These are phyloP conservation scores for Eudasyphora cyanicolor DNA, from an alignment of 2,888 invertebrate species.

Conservation along the genomic window DNA sequence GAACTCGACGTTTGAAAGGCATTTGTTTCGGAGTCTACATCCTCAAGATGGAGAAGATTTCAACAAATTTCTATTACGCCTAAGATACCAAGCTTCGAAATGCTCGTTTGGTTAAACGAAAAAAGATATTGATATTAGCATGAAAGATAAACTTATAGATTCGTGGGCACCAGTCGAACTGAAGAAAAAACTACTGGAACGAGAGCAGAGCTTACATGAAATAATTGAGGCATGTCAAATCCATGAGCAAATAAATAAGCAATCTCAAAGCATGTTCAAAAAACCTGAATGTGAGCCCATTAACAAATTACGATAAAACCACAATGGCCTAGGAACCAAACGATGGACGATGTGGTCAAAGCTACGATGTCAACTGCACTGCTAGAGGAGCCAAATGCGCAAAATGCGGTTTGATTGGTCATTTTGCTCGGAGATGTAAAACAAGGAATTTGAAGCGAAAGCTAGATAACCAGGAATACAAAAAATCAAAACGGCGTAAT, in stretches of 20 bases:
- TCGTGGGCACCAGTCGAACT: slow-evolving; percentile 62
- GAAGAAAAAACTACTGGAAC: slow-evolving; percentile 59
- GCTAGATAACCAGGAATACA: too few species aligned
- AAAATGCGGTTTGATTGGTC: slow-evolving; percentile 36
- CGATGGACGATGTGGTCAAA: slow-evolving; percentile 51
- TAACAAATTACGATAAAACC: slow-evolving; percentile 33
- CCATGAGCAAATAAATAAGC: slow-evolving; percentile 59
- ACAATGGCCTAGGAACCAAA: too few species aligned
- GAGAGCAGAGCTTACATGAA: slow-evolving; percentile 57
- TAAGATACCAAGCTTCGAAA: too few species aligned
- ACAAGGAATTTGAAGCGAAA: too few species aligned
- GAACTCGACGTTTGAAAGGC: not conserved
- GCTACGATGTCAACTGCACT: slow-evolving; percentile 37
- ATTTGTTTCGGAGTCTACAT: too few species aligned
- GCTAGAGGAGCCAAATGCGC: too few species aligned
- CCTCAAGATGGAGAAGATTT: too few species aligned
- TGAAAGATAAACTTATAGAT: too few species aligned
- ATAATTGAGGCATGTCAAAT: slow-evolving; percentile 56
- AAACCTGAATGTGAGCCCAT: slow-evolving; percentile 17
- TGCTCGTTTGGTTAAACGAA: slow-evolving; percentile 5
- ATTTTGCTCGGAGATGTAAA: too few species aligned
- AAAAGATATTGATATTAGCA: slow-evolving; percentile 51
- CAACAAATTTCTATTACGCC: too few species aligned
- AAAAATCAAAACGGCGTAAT: too few species aligned
- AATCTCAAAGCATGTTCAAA: slow-evolving; percentile 34